Base-by-base conservation (phyloP, 2,797 vertebrate genomes). In the Hippoglossus hippoglossus region DNA sequence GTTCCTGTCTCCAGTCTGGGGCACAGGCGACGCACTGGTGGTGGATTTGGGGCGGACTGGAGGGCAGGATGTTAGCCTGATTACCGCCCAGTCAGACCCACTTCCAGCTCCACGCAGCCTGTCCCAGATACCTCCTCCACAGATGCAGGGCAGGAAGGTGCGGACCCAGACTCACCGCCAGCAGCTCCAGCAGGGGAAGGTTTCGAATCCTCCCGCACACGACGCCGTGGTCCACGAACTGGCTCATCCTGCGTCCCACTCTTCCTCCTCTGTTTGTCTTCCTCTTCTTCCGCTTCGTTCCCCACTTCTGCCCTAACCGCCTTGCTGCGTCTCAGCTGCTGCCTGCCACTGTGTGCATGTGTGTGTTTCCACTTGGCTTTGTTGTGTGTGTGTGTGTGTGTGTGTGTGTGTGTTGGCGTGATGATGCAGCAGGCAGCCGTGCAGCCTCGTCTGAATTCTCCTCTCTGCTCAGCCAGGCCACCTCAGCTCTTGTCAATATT, bases 401-500 rank as follows among this genome's bases (percentile, higher is more conserved):
- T 60, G 64, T 47, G 41, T 55, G 68, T 63, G 78, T 50, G 70
- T 50, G 75, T 63, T 69, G 75, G 76, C 78, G 61, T 67, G 81
- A 87, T 87, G 90, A 91, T 87, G 84, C 85, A 79, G 88, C 90
- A 86, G 56, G 64, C 75, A 80, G 75, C 39, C 41, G 60, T 75
- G 81, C 72, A 89, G 81, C 80, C 67, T 79, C 21, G 34, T 84
- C 82, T 86, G 84, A 76, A 71, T 83, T 67, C 52, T 72, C 13
- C n/a, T 60, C 64, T 79, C 60, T 78, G 50, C 71, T 81, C 73
- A 15, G 57, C 12, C 9, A 85, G 83, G 82, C 83, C 90, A 83
- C 80, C 85, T 82, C 82, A 85, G 72, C 85, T 89, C 88, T 93
- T 91, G 92, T 95, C 93, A 95, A 95, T 95, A 94, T 94, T 96